Base-by-base conservation (phyloP, 2,797 vertebrate genomes). In the Pseudomugil tenellus region DNA sequence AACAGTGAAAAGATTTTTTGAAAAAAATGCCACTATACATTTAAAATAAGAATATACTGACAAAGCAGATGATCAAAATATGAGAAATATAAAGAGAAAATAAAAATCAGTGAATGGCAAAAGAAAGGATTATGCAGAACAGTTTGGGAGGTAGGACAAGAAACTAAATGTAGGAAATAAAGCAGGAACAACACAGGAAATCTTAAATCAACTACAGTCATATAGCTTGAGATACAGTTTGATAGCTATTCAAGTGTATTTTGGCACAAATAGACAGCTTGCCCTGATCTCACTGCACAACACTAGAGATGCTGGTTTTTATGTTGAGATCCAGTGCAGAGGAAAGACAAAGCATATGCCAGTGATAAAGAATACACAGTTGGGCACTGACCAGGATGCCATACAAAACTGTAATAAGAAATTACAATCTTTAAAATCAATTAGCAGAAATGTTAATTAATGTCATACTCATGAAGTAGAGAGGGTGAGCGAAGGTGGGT, bases 391-490 rank as follows among this genome's bases (percentile, higher is more conserved):
- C 57, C 84, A 81, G 90, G 89, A 67, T 80, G 81, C 92, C 89
- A 92, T 89, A 85, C 87, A 80, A 92, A 91, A 93, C 91, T 89
- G 86, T 94, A 93, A 92, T 88, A 91, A 92, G 88, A 94, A 95
- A 96, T 95, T 93, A 92, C 92, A 92, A 88, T 95, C 93, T 96
- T 96, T 95, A 95, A 94, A 97, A 97, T 96, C 95, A 97, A 97
- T 97, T 98, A 98, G 97, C 95, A 95, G 84, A 83, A 91, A 94
- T 95, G 95, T 97, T 98, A 98, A 98, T 98, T 98, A 98, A 96
- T 95, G 95, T 96, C 95, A 97, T 96, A 94, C 92, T 92, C 91
- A 93, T 92, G 93, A 94, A 95, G 92, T 95, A 95, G 95, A 94
- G 87, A 89, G 92, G 92, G 89, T 84, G 81, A 90, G 87, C 58